These are phyloP conservation scores for Temnopleurus reevesii DNA, from an alignment of 53 echinoderm and acorn worm genomes.

Conservation along the genomic window DNA sequence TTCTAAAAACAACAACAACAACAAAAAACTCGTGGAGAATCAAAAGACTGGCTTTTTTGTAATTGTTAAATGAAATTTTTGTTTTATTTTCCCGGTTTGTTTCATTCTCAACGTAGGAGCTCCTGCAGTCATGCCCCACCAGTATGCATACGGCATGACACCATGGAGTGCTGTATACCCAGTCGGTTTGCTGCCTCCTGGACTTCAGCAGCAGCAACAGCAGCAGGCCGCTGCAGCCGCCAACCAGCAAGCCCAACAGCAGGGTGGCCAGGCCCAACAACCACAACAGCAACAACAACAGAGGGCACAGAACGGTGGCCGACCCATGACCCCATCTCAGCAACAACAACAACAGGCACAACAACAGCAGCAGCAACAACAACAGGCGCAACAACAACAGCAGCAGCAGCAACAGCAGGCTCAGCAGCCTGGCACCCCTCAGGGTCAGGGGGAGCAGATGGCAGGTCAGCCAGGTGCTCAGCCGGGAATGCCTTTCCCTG, in stretches of 20 bases:
- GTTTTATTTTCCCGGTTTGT: too few species aligned
- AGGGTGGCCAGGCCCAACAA: constrained; percentile 61
- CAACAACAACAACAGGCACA: constrained; percentile 59
- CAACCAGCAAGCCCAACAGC: constrained; percentile 72
- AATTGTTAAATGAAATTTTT: too few species aligned
- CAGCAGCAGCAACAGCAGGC: constrained; percentile 71
- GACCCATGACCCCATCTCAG: constrained; percentile 87
- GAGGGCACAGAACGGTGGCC: constrained; percentile 63
- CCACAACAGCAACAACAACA: constrained; percentile 54
- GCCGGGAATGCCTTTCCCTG: constrained; percentile 64
- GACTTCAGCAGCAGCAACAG: constrained; percentile 67
- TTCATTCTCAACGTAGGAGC: constrained; percentile 61
- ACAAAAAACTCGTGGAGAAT: too few species aligned
- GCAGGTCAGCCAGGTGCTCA: constrained; percentile 50
- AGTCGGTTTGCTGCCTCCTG: constrained; percentile 77
- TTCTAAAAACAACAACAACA: too few species aligned
- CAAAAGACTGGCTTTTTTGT: neutral
- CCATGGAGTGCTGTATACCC: constrained; percentile 97
- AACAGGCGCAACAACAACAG: constrained; percentile 61
- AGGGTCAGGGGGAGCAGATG: constrained; percentile 59
- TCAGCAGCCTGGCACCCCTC: constrained; percentile 58
- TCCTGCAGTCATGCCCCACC: constrained; percentile 91
- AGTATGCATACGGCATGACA: constrained; percentile 96
- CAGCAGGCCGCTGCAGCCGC: constrained; percentile 50
- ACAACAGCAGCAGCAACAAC: constrained; percentile 66